Base-by-base conservation (phyloP, 2,113 vertebrate species). In the Oreochromis spilurus region DNA sequence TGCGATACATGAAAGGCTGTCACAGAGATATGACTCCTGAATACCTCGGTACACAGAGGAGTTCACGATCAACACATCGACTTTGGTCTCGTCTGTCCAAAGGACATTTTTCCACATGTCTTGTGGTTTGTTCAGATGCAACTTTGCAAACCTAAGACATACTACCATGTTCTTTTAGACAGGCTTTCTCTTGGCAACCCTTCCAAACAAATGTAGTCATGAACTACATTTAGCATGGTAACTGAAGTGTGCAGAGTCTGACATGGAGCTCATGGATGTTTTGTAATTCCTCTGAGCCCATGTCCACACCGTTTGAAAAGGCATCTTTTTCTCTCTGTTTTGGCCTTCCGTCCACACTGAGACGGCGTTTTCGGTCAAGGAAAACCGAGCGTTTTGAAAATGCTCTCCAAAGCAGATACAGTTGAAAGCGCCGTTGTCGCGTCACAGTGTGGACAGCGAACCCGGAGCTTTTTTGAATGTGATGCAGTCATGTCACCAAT, bases 101-200 rank as follows among this genome's bases (percentile, higher is more conserved):
- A 12, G 60, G 60, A 65, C 17, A n/a, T 62, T 62, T 62, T 62
- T 36, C 17, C 58, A 62, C 31, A 0, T 26, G 12, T 65, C 60
- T 38, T 72, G 3, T 43, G 5, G 3, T 72, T 72, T 72, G 5
- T 43, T 43, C 38, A 72, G 38, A 26, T 72, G 7, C 1, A 9
- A 72, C 65, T 72, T 43, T 26, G 43, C 21, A 43, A 45, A 72
- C 21, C 65, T 72, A 70, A 45, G 12, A 4, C 38, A 43, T 24
- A 10, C 38, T 45, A 1, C 0, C 12, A 0, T 2, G 0, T 2
- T 65, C 4, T 12, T 62, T 62, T 62, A 36, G 0, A 62, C 58
- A 62, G 38, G 13, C 65, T 70, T 70, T 43, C 65, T 24, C 38
- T 9, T 26, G 21, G 65, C 8, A 45, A 72, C 38, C 38, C 9